These are phyloP conservation scores for Falco concolor DNA, from an alignment of 2,797 vertebrate genomes.

Conservation along the genomic window DNA sequence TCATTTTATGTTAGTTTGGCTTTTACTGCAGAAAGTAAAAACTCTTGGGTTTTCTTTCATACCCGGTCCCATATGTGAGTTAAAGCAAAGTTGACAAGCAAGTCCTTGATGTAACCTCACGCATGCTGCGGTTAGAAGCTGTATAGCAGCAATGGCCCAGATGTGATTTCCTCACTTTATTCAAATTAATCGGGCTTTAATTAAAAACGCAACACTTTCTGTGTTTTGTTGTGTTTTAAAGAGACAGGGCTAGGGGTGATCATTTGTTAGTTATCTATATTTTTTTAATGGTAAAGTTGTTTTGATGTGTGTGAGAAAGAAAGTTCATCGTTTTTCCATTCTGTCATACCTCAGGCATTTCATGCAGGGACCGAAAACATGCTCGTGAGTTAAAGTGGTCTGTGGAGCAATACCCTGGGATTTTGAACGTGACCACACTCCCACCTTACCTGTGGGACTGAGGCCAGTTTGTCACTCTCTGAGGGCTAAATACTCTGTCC, in stretches of 20 bases:
- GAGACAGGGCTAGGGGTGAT: background rate
- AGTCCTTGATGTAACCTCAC: constrained; percentile 51
- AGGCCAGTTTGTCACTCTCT: background rate
- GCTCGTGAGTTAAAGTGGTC: background rate
- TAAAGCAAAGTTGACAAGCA: constrained; percentile 51
- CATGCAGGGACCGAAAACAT: background rate
- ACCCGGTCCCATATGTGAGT: background rate
- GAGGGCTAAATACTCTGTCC: background rate
- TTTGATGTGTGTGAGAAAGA: background rate
- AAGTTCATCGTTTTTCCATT: background rate
- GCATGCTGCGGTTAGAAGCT: background rate
- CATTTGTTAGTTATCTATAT: background rate
- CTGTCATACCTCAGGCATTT: constrained; percentile 2
- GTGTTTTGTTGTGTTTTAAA: constrained; percentile 11
- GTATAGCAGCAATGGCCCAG: background rate
- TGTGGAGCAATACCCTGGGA: background rate
- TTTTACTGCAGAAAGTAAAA: constrained; percentile 51
- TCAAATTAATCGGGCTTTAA: constrained; percentile 45
- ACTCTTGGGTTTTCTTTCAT: constrained; percentile 38
- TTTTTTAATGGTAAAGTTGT: background rate
- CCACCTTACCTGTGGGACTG: background rate
- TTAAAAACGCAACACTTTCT: background rate
- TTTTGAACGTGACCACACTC: background rate
- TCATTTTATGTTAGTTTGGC: constrained; percentile 51
- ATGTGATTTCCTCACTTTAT: constrained; percentile 46